Evolutionary conservation across 1,140 invertebrate genomes (phyloP).

Genomic region (Pinna nobilis): DNA sequence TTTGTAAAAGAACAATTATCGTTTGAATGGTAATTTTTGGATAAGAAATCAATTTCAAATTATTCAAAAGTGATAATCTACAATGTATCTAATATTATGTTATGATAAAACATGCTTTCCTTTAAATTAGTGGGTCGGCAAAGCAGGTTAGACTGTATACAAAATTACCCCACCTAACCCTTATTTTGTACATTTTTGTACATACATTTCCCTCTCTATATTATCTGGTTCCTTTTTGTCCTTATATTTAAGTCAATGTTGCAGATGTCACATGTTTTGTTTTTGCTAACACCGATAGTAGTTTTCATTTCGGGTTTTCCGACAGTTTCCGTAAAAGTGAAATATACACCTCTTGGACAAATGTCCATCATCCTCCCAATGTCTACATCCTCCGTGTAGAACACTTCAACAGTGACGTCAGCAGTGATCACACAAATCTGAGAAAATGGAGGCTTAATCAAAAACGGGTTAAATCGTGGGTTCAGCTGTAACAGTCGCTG

Average conservation of each 20-base stretch:
- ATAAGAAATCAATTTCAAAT: too few species aligned
- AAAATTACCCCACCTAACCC: too few species aligned
- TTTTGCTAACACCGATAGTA: constrained; percentile 27
- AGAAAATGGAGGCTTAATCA: constrained; percentile 16
- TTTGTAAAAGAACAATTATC: too few species aligned
- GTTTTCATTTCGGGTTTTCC: constrained; percentile 15
- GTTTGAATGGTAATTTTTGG: too few species aligned
- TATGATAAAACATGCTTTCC: too few species aligned
- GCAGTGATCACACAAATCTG: neutral
- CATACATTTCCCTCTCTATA: too few species aligned
- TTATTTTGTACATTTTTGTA: too few species aligned
- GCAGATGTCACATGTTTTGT: constrained; percentile 30
- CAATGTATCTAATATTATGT: too few species aligned
- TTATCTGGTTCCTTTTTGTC: too few species aligned
- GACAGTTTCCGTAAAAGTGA: neutral
- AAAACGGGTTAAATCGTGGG: constrained; percentile 41
- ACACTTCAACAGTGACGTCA: constrained; percentile 13
- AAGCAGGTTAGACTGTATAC: too few species aligned
- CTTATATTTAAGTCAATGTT: constrained; percentile 12
- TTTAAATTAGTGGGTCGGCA: too few species aligned
- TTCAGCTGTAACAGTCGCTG: constrained; percentile 37
- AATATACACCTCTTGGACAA: constrained; percentile 21
- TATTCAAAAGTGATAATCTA: too few species aligned
- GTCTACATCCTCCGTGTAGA: constrained; percentile 50
- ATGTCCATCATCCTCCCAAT: constrained; percentile 11